These are phyloP conservation scores for Forpus xanthops DNA, from an alignment of 2,797 vertebrate genomes.

Conservation along the genomic window DNA sequence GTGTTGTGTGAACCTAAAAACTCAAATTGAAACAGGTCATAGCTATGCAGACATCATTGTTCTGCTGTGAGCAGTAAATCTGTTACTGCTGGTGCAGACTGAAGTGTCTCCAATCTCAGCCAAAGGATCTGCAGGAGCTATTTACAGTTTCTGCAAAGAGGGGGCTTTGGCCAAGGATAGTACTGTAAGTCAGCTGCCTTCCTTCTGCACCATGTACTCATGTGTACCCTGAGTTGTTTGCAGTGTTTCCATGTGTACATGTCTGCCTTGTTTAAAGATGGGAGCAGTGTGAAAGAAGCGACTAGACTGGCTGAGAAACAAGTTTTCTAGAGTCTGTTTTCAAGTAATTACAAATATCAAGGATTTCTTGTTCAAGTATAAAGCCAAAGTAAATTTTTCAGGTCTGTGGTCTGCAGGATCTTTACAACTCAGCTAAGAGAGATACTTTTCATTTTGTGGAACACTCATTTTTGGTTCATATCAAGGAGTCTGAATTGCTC, in stretches of 20 bases:
- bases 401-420: neutral
- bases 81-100: neutral
- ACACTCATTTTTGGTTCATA: neutral
- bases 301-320: neutral
- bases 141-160: neutral
- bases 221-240: rapidly evolving
- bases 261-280: neutral
- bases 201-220: rapidly evolving
- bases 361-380: neutral
- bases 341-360: neutral
- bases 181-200: neutral
- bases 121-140: neutral
- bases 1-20: neutral
- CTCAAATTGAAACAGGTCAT: conserved; percentile 25
- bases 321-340: neutral
- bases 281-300: neutral
- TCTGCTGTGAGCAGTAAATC: neutral
- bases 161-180: neutral
- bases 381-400: neutral
- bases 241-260: rapidly evolving
- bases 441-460: neutral
- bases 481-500: neutral
- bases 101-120: neutral
- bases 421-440: neutral
- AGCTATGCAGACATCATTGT: neutral